Evolutionary conservation across 2,888 invertebrate species (phyloP), one percentile per base, ranked within the genome.

Genomic region (Harpalus rubripes): DNA sequence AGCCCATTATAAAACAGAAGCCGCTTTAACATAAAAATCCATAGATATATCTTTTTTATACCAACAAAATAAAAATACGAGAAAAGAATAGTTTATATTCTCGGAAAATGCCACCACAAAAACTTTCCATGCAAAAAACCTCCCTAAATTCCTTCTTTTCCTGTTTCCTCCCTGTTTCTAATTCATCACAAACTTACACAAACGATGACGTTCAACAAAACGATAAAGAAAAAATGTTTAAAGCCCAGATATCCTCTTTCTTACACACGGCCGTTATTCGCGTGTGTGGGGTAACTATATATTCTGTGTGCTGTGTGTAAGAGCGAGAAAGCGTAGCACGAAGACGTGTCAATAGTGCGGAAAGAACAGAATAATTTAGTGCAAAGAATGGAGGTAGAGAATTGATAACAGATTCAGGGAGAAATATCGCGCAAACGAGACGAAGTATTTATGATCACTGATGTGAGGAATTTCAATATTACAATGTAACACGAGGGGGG

Each of bases 331-430:
- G 74, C 81, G 32, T 82, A 76, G 18, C 7, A 18, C 26, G 52
- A 52, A 16, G 85, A 86, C 80, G 81, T 81, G 65, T 84, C 82
- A 86, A 85, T 85, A 85, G 86, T 85, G 85, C 81, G 85, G 86
- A 85, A 86, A 86, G 86, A 86, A 86, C 86, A 85, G 81, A 84
- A 86, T 86, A 86, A 86, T 86, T 86, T 86, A 86, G 86, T 86
- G 80, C 86, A 79, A 85, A 85, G 86, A 84, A 85, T 80, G 85
- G 78, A 79, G 82, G 86, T 84, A 86, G 85, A 86, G 86, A 86
- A 86, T 86, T 86, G 86, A 86, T 86, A 86, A 86, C 86, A 86
- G 86, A 87, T 86, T 86, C 86, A 65, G 83, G 85, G 83, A 86
- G 86, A 86, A 86, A 87, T 86, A 86, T 87, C 80, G 85, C 85